phyloP scores from a whole-genome alignment of 2,113 vertebrate species.

The Chaenocephalus aceratus region DNA sequence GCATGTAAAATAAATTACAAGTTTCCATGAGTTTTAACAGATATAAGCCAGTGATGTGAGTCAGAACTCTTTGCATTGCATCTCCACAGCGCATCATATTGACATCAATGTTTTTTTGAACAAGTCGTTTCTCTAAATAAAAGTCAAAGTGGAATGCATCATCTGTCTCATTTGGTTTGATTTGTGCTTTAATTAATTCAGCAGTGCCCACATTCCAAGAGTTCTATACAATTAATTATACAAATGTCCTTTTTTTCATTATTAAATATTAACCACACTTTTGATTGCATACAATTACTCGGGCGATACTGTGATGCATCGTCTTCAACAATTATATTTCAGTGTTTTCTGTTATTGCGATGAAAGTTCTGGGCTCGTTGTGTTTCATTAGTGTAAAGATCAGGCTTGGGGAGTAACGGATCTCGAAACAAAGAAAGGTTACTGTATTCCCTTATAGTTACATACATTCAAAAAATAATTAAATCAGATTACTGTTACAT shows the following conservation, averaged over 20 bases:
- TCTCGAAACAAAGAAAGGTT: too few relatives aligned
- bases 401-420: too few relatives aligned
- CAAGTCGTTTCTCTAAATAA: background rate
- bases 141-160: slow-evolving; percentile 18
- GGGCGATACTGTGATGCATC: background rate
- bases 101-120: background rate
- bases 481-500: too few relatives aligned
- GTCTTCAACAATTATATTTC: slow-evolving; percentile 44
- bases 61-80: background rate
- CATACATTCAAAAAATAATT: too few relatives aligned
- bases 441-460: too few relatives aligned
- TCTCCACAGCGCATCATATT: slow-evolving; percentile 1
- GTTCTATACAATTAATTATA: slow-evolving; percentile 29
- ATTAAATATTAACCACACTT: background rate
- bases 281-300: slow-evolving; percentile 28
- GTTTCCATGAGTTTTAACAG: background rate
- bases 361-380: slow-evolving; percentile 15
- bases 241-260: background rate
- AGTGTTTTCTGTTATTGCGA: slow-evolving; percentile 10
- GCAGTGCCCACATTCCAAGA: background rate
- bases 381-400: slow-evolving; percentile 29
- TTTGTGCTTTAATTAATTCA: slow-evolving; percentile 44
- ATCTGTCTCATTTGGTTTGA: slow-evolving; percentile 19
- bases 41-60: background rate
- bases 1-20: slow-evolving; percentile 2